A percentile compares a stretch with the other conserved stretches of the same genome.
Evolutionary conservation across 1,140 invertebrate genomes (phyloP).

Genomic region (Apolygus lucorum): DNA sequence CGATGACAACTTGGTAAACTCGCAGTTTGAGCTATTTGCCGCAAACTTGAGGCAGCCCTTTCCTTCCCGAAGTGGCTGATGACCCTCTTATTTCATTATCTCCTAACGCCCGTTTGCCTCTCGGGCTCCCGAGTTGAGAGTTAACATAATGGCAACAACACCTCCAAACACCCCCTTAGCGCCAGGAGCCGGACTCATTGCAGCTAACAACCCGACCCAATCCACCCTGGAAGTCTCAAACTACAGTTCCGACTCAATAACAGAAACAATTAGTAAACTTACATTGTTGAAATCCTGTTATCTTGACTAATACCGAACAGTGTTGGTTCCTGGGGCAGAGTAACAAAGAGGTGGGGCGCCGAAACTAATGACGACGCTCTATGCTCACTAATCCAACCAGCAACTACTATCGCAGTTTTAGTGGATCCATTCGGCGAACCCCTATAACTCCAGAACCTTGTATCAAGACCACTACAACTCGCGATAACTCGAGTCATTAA

Average conservation of each 20-base stretch:
- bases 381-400: too few relatives aligned
- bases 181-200: too few relatives aligned
- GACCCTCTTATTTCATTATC: background rate
- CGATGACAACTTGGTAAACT: background rate
- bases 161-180: too few relatives aligned
- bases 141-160: background rate
- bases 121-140: background rate
- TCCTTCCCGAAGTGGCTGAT: background rate
- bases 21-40: background rate
- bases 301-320: background rate
- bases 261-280: background rate
- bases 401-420: too few relatives aligned
- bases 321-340: background rate
- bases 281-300: background rate
- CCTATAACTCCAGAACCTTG: background rate
- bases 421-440: background rate
- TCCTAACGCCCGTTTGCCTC: background rate
- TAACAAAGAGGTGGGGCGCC: background rate
- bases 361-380: too few relatives aligned
- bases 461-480: too few relatives aligned
- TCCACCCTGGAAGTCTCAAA: too few relatives aligned
- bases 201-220: too few relatives aligned
- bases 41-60: background rate
- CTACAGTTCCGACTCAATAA: background rate
- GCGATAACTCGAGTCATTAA: too few relatives aligned